Percentiles rank a stretch among this genome's conserved stretches.
Conservation (phyloP, 2,888 invertebrate species). For the Odontocolon sp. region DNA sequence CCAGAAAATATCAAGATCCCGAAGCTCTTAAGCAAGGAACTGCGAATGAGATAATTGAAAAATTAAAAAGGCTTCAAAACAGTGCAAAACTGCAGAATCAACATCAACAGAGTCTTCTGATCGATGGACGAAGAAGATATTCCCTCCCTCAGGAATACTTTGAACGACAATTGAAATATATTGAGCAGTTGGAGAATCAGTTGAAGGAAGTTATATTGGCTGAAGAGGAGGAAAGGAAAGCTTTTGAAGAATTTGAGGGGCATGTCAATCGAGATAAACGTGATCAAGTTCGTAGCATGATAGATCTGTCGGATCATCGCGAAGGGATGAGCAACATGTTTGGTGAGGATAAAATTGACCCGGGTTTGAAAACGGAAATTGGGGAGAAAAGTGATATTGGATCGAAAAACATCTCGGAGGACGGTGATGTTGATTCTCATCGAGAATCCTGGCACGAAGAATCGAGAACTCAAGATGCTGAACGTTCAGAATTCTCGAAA, state of each 20-base stretch:
- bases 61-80: conserved; percentile 70
- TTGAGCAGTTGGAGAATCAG: conserved; percentile 73
- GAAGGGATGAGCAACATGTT: background rate
- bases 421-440: conserved; percentile 26
- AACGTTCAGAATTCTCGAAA: conserved; percentile 63
- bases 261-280: conserved; percentile 45
- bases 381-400: background rate
- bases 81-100: conserved; percentile 60
- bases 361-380: background rate
- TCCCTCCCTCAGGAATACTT: conserved; percentile 72
- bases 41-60: conserved; percentile 70
- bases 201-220: conserved; percentile 72
- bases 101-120: conserved; percentile 63
- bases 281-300: conserved; percentile 27
- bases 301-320: conserved; percentile 9
- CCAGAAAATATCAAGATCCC: conserved; percentile 61
- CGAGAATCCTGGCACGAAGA: conserved; percentile 70
- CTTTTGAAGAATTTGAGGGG: conserved; percentile 64
- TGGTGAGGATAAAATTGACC: background rate
- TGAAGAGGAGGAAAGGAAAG: conserved; percentile 72
- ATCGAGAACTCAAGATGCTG: conserved; percentile 61
- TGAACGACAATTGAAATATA: conserved; percentile 72
- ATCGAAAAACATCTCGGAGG: background rate
- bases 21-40: conserved; percentile 68
- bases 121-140: conserved; percentile 62